Percentiles rank a stretch among this genome's conserved stretches.
phyloP scores from a whole-genome alignment of 23 tunicate species.

The Halocynthia roretzi region DNA sequence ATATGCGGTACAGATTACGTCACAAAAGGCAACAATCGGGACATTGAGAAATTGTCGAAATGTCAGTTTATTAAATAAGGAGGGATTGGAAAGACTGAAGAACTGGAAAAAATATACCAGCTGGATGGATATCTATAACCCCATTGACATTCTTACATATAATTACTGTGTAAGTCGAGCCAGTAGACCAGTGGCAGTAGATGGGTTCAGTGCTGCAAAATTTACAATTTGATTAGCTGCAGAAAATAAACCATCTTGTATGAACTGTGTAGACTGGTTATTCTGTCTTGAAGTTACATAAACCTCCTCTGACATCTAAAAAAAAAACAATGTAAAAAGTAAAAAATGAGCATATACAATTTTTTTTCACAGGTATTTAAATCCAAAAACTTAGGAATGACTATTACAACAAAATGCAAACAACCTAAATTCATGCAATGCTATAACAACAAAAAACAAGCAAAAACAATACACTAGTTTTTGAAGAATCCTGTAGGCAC shows the following conservation, averaged over 20 bases:
- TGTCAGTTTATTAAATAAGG: no score
- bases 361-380: no score
- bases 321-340: background rate
- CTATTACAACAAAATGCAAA: background rate
- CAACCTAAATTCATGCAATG: background rate
- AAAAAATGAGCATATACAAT: background rate
- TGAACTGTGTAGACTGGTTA: background rate
- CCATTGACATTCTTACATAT: no score
- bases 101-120: no score
- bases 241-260: background rate
- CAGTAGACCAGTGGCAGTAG: background rate
- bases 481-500: slow-evolving; percentile 60
- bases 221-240: background rate
- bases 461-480: background rate
- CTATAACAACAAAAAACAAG: background rate
- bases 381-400: no score
- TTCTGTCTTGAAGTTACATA: background rate
- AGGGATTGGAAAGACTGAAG: no score
- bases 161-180: slow-evolving; percentile 7
- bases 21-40: no score
- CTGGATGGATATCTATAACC: no score
- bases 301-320: background rate
- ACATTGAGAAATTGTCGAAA: no score
- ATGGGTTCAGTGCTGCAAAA: background rate
- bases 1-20: no score